Percentiles rank a stretch among this genome's conserved stretches.
Conservation (phyloP, 2,888 invertebrate genomes). For the Apamea crenata region DNA sequence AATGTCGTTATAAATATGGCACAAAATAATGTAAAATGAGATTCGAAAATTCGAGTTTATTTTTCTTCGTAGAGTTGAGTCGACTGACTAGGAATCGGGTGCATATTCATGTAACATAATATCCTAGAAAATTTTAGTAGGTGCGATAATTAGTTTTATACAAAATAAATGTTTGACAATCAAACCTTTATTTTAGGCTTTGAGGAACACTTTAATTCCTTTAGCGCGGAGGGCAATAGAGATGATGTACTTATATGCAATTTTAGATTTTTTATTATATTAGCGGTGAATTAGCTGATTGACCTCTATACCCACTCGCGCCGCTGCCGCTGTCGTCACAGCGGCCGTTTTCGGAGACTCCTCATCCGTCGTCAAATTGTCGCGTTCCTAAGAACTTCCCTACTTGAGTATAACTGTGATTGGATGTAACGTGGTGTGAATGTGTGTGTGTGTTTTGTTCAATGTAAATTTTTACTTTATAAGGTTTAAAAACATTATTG, state of each 20-base stretch:
- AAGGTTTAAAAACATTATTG: constrained; percentile 78
- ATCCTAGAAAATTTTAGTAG: constrained; percentile 58
- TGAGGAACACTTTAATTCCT: constrained; percentile 35
- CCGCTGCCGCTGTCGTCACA: constrained; percentile 22
- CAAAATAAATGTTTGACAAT: constrained; percentile 56
- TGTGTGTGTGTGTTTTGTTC: constrained; percentile 64
- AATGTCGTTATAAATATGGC: constrained; percentile 23
- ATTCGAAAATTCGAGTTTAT: constrained; percentile 40
- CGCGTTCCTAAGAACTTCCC: constrained; percentile 53
- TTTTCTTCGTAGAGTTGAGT: constrained; percentile 30
- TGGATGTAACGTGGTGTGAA: constrained; percentile 66
- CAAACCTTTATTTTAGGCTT: constrained; percentile 50
- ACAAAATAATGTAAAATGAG: constrained; percentile 49
- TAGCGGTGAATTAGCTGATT: constrained; percentile 19
- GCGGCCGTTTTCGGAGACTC: constrained; percentile 45
- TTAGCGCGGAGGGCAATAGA: constrained; percentile 41
- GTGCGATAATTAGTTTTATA: constrained; percentile 40
- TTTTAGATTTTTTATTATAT: constrained; percentile 51
- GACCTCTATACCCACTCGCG: constrained; percentile 43
- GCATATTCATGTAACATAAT: constrained; percentile 62
- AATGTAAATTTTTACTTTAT: constrained; percentile 82
- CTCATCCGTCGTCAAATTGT: constrained; percentile 40
- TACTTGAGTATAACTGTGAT: constrained; percentile 66
- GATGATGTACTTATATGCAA: constrained; percentile 37
- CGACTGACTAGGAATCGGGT: constrained; percentile 27